Evolutionary conservation across 2,113 vertebrate species (phyloP).

Genomic region (Fukomys damarensis): DNA sequence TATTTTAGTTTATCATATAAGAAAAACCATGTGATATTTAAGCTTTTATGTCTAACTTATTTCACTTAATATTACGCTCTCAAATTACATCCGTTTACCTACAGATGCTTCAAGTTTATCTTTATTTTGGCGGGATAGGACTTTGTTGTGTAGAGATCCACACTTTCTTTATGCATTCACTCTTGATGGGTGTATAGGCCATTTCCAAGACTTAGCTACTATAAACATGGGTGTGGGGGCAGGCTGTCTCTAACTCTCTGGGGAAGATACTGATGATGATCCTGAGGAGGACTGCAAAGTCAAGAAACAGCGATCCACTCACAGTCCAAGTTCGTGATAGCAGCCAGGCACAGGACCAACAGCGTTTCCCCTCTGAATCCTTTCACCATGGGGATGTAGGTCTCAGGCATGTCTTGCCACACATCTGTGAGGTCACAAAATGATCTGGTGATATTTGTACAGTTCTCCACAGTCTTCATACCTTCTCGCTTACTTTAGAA

Average conservation of each 20-base stretch:
- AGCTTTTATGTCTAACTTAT: too few species aligned
- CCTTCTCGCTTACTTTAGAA: neutral
- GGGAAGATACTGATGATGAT: neutral
- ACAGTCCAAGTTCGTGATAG: neutral
- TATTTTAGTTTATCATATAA: too few species aligned
- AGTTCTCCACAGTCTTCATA: slow-evolving; percentile 58
- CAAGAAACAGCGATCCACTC: slow-evolving; percentile 61
- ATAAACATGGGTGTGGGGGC: neutral
- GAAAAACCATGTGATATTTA: too few species aligned
- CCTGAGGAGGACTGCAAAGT: accelerated
- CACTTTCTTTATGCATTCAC: neutral
- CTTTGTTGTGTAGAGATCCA: neutral
- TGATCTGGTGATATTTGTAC: slow-evolving; percentile 63
- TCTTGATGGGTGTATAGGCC: neutral
- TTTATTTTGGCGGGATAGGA: neutral
- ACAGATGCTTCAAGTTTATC: neutral
- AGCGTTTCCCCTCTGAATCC: neutral
- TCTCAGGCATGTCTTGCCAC: accelerated
- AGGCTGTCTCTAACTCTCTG: neutral
- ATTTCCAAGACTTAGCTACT: neutral
- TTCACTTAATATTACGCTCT: too few species aligned
- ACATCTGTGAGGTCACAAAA: slow-evolving; percentile 83
- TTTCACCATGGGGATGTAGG: neutral
- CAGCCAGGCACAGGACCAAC: accelerated
- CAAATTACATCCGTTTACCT: neutral